Base-by-base conservation (phyloP, 2,113 vertebrate species). In the Zapus hudsonius region DNA sequence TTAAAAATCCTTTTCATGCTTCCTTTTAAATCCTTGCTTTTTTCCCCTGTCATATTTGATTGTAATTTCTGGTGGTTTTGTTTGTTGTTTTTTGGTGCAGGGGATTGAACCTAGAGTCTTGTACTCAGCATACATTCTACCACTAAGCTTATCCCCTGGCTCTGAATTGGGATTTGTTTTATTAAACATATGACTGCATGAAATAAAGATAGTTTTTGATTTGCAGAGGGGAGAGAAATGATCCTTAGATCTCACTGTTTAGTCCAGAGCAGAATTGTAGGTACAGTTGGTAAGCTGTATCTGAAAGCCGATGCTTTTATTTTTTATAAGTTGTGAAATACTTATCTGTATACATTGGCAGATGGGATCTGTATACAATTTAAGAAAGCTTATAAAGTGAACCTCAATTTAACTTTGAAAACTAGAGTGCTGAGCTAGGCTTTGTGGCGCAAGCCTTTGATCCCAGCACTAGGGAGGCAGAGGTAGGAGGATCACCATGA, bases 141-240 rank as follows among this genome's bases (percentile, higher is more conserved):
- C 22, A 80, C 67, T 22, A 19, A 81, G 44, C 42, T 52, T n/a
- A 27, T 31, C 11, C 70, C 42, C 8, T 16, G 38, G 59, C 27
- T 61, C 17, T 33, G 57, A 16, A 33, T 52, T 86, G 42, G 73
- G 57, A 73, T 92, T 87, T 92, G 38, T 66, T 17, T 75, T 80
- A 31, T n/a, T 87, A 91, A 91, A 79, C 31, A 69, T 29, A 80
- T 92, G 82, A 23, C 70, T 94, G 76, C 81, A 72, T 94, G 72
- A 89, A 91, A 44, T 59, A 92, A 94, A 42, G n/a, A 52, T 79
- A 38, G 52, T 52, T 88, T 75, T 75, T 91, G 25, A 27, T 94
- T 83, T 95, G 81, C 31, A 94, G 40, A 85, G 92, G 76, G 6
- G 59, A 9, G 20, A 33, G 73, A 36, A 94, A 57, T 72, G 73